A percentile compares a stretch with the other conserved stretches of the same genome.
Conservation (phyloP, 1,140 invertebrate species). For the Drosophila sp. region DNA sequence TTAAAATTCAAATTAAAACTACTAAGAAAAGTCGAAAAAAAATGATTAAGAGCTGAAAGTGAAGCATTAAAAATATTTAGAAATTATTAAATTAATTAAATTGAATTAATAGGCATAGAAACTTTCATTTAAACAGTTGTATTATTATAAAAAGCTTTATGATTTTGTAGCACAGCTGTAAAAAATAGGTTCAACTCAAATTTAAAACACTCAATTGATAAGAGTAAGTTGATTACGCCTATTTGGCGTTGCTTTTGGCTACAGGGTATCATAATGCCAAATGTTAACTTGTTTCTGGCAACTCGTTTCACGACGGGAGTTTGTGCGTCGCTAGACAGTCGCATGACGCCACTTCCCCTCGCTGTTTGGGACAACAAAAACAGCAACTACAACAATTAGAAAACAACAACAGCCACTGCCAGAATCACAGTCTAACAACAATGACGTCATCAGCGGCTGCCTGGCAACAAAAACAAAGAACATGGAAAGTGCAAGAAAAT, state of each 20-base stretch:
- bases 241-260: neutral
- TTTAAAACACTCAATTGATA: neutral
- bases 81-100: too few species aligned
- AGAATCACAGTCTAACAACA: neutral
- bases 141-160: too few species aligned
- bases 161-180: too few species aligned
- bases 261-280: conserved; percentile 28
- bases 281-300: neutral
- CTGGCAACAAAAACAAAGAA: conserved; percentile 2
- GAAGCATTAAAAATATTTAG: too few species aligned
- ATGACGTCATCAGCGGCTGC: conserved; percentile 35
- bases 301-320: conserved; percentile 17
- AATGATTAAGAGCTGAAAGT: too few species aligned
- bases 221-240: neutral
- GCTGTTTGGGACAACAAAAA: conserved; percentile 34
- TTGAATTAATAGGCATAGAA: too few species aligned
- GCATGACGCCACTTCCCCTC: conserved; percentile 38
- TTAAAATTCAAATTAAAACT: too few species aligned
- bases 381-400: conserved; percentile 29
- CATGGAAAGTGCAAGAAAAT: conserved; percentile 6
- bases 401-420: conserved; percentile 14
- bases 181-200: neutral
- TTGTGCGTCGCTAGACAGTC: conserved; percentile 49
- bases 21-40: too few species aligned
- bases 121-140: too few species aligned